phyloP scores from a whole-genome alignment of 2,888 invertebrate species.

The Entomobrya proxima region DNA sequence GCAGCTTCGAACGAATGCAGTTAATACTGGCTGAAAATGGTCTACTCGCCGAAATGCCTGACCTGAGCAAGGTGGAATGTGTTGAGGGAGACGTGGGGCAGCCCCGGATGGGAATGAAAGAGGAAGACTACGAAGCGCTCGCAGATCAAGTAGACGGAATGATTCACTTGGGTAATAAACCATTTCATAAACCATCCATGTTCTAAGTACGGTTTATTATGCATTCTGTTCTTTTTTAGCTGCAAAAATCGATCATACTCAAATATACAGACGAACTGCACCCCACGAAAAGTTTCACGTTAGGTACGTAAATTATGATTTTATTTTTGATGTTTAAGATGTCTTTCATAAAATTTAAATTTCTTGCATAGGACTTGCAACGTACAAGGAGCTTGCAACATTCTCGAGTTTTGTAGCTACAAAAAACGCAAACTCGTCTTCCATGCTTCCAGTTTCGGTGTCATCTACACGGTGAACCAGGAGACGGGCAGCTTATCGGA shows the following conservation, averaged over 20 bases:
- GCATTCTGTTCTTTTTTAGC: too few species aligned
- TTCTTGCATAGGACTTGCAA: too few species aligned
- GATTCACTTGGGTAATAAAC: too few species aligned
- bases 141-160: constrained; percentile 44
- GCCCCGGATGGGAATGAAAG: constrained; percentile 19
- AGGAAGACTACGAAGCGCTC: constrained; percentile 38
- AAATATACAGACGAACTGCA: constrained; percentile 3
- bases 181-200: too few species aligned
- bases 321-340: too few species aligned
- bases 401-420: constrained; percentile 66
- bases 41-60: neutral
- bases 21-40: neutral
- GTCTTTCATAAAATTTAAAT: too few species aligned
- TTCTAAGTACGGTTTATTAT: too few species aligned
- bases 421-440: constrained; percentile 60
- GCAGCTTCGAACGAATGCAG: neutral
- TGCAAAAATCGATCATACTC: constrained; percentile 60
- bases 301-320: too few species aligned
- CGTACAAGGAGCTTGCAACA: constrained; percentile 60
- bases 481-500: constrained; percentile 51
- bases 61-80: neutral
- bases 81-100: constrained; percentile 45
- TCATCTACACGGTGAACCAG: constrained; percentile 23
- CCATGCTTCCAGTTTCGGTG: constrained; percentile 63
- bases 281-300: constrained; percentile 44